These are phyloP conservation scores for Perccottus glenii DNA, from an alignment of 2,113 vertebrate genomes.

Conservation along the genomic window DNA sequence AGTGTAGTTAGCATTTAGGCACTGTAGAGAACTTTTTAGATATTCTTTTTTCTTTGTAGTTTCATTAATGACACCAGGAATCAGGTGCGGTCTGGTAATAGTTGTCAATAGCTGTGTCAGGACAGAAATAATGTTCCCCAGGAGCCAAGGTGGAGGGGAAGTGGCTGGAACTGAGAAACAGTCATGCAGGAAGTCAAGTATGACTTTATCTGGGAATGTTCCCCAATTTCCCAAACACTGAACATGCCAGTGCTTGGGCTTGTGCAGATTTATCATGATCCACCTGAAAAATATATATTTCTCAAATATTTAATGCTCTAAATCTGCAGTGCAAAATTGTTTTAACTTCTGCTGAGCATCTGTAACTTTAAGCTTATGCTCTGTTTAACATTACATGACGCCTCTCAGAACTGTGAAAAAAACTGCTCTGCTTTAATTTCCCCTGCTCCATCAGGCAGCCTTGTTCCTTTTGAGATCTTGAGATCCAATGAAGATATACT, in stretches of 20 bases:
- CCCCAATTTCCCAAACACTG: neutral
- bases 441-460: constrained; percentile 32
- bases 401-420: constrained; percentile 57
- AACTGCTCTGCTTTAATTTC: constrained; percentile 52
- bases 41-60: no score
- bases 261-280: neutral
- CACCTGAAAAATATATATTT: neutral
- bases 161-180: no score
- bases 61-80: no score
- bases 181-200: neutral
- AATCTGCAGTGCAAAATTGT: constrained; percentile 8
- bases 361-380: constrained; percentile 28
- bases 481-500: no score
- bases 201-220: neutral
- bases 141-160: no score
- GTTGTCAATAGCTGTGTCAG: no score
- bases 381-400: constrained; percentile 58
- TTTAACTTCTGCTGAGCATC: constrained; percentile 32
- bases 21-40: no score
- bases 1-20: no score
- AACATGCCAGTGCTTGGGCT: neutral
- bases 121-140: no score
- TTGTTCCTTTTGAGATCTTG: constrained; percentile 29
- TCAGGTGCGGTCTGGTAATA: no score
- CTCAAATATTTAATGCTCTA: constrained; percentile 10